Percentiles rank a stretch among this genome's conserved stretches.
Evolutionary conservation across 2,113 vertebrate species (phyloP).

Genomic region (Arenaria interpres): DNA sequence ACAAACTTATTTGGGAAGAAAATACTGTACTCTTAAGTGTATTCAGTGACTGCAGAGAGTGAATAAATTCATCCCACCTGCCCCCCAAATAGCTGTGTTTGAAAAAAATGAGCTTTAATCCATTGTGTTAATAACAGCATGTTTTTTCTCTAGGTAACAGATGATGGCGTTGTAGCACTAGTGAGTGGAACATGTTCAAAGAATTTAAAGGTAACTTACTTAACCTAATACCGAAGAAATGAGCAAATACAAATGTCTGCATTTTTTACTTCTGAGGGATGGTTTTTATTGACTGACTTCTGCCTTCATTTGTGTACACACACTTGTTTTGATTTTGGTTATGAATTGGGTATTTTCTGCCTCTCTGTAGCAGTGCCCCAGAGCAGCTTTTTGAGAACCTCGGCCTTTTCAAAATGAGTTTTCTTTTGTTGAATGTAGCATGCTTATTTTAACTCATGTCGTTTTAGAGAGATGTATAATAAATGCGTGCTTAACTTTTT

Average conservation of each 20-base stretch:
- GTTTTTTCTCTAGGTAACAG: slow-evolving; percentile 79
- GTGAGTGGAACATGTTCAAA: slow-evolving; percentile 82
- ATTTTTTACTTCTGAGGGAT: background rate
- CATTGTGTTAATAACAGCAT: background rate
- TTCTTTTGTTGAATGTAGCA: background rate
- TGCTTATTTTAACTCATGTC: background rate
- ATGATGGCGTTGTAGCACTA: slow-evolving; percentile 82
- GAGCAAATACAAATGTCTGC: background rate
- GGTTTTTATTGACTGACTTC: background rate
- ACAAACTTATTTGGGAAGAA: background rate
- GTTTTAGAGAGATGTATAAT: background rate
- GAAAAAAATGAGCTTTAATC: background rate
- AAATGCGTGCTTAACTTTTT: background rate
- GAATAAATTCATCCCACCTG: background rate
- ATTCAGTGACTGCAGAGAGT: background rate
- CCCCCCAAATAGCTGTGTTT: background rate
- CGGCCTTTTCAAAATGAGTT: background rate
- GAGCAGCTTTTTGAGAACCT: background rate
- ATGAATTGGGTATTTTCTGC: background rate
- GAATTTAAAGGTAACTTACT: slow-evolving; percentile 81
- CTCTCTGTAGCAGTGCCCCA: background rate
- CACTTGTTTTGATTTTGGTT: background rate
- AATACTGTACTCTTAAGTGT: background rate
- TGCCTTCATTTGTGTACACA: background rate
- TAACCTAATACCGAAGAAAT: background rate